Percentiles rank a stretch among this genome's conserved stretches.
phyloP scores from a whole-genome alignment of 2,888 invertebrate species.

The Torymus tubicola region DNA sequence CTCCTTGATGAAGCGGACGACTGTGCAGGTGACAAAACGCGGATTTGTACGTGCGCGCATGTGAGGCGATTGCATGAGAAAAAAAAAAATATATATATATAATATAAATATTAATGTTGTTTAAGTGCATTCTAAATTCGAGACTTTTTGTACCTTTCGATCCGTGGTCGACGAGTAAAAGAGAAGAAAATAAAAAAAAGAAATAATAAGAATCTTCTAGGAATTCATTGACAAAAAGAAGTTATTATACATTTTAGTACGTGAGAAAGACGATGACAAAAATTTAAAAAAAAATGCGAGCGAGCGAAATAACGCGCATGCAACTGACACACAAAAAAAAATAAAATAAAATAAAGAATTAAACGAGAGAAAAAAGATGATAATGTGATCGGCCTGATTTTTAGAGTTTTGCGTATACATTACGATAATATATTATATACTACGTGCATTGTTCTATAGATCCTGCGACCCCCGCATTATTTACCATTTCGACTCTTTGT shows the following conservation, averaged over 20 bases:
- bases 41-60: conserved; percentile 33
- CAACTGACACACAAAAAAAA: conserved; percentile 7
- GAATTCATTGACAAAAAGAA: too few relatives aligned
- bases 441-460: conserved; percentile 47
- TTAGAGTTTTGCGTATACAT: conserved; percentile 47
- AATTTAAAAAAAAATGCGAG: too few relatives aligned
- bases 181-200: conserved; percentile 3
- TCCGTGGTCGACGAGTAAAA: conserved; percentile 20
- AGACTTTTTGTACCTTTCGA: conserved; percentile 43
- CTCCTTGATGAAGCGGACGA: conserved; percentile 19
- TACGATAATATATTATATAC: conserved; percentile 26
- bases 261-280: too few relatives aligned
- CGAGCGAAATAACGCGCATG: too few relatives aligned
- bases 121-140: conserved; percentile 45
- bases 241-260: too few relatives aligned
- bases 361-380: conserved; percentile 11
- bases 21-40: conserved; percentile 44
- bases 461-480: conserved; percentile 54
- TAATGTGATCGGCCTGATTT: conserved; percentile 57
- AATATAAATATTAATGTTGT: neutral
- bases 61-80: conserved; percentile 35
- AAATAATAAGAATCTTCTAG: neutral
- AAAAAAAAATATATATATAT: too few relatives aligned
- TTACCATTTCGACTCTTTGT: conserved; percentile 42
- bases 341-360: neutral